These are phyloP conservation scores for Pandemis cinnamomeana DNA, from an alignment of 2,888 invertebrate genomes.

Conservation along the genomic window DNA sequence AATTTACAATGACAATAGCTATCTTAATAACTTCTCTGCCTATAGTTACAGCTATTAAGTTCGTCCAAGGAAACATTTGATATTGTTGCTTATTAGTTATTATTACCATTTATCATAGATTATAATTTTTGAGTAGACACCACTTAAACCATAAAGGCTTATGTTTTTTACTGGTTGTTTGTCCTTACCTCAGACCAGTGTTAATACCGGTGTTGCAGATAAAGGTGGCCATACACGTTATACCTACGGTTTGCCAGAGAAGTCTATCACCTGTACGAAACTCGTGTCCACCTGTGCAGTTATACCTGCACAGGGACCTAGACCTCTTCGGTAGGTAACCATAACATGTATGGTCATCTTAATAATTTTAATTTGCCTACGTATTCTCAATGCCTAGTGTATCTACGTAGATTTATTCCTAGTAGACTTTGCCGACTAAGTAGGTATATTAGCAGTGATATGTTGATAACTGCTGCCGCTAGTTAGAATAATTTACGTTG, in stretches of 20 bases:
- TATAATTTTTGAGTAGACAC: slow-evolving; percentile 6
- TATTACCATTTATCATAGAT: not conserved
- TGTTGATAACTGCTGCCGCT: too few relatives aligned
- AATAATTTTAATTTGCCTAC: not conserved
- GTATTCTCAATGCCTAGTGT: not conserved
- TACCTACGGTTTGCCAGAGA: too few relatives aligned
- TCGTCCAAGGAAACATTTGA: slow-evolving; percentile 10
- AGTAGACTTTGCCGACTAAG: not conserved
- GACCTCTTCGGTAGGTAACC: too few relatives aligned
- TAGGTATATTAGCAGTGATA: not conserved
- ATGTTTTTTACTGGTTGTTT: not conserved
- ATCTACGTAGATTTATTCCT: not conserved
- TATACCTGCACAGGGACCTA: too few relatives aligned
- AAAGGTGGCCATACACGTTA: not conserved
- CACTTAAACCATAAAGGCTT: slow-evolving; percentile 2
- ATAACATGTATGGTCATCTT: too few relatives aligned
- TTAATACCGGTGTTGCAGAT: not conserved
- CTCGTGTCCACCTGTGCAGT: too few relatives aligned
- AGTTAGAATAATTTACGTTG: not conserved
- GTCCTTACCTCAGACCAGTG: too few relatives aligned
- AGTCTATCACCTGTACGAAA: too few relatives aligned
- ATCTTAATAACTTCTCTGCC: not conserved
- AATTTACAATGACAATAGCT: slow-evolving; percentile 10
- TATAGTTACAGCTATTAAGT: not conserved
- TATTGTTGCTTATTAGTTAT: slow-evolving; percentile 2